A percentile compares a stretch with the other conserved stretches of the same genome.
Conservation (phyloP, 2,888 invertebrate species). For the Eupithecia subumbrata region DNA sequence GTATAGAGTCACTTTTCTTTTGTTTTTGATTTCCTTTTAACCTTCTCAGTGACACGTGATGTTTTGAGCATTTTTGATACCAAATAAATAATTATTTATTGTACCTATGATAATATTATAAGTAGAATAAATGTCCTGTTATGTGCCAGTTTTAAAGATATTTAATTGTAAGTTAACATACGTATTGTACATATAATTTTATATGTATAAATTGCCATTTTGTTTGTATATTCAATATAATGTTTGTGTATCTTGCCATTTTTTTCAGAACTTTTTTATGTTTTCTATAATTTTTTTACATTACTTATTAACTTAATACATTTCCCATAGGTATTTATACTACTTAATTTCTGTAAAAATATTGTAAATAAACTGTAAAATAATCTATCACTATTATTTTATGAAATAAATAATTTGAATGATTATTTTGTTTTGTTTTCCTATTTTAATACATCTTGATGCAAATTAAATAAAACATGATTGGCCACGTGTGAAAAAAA, state of each 20-base stretch:
- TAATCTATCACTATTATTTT: slow-evolving; percentile 17
- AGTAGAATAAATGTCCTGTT: slow-evolving; percentile 43
- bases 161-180: slow-evolving; percentile 19
- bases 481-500: too few species aligned
- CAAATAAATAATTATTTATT: slow-evolving; percentile 77
- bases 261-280: not conserved
- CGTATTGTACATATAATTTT: slow-evolving; percentile 4
- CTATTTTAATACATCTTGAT: not conserved
- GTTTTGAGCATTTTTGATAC: slow-evolving; percentile 63
- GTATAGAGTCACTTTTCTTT: slow-evolving; percentile 12
- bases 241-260: not conserved
- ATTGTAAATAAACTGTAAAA: slow-evolving; percentile 39
- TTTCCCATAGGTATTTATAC: not conserved
- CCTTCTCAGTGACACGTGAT: slow-evolving; percentile 36
- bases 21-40: not conserved
- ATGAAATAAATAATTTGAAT: slow-evolving; percentile 36
- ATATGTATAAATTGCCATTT: not conserved
- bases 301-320: not conserved
- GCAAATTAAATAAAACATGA: too few species aligned
- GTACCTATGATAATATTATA: slow-evolving; percentile 39
- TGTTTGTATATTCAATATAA: not conserved
- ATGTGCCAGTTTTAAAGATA: slow-evolving; percentile 67
- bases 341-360: slow-evolving; percentile 21
- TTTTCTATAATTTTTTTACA: not conserved
- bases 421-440: slow-evolving; percentile 8